Evolutionary conservation across 2,797 vertebrate genomes (phyloP).

Genomic region (Novumbra hubbsi): DNA sequence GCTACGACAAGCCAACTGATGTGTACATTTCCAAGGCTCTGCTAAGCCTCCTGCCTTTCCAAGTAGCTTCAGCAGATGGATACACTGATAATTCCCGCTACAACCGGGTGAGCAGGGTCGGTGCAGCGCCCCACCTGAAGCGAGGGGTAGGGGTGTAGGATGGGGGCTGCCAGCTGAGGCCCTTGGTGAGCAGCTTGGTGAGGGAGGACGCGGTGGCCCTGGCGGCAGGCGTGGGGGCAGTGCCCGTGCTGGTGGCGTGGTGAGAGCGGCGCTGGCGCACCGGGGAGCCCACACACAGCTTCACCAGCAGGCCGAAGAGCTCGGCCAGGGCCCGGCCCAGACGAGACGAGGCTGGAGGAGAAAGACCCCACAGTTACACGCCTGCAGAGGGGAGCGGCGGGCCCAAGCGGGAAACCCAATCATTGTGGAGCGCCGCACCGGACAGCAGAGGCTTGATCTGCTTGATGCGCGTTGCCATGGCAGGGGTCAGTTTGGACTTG

Average conservation of each 20-base stretch:
- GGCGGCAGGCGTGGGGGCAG: constrained; percentile 90
- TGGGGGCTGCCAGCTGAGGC: constrained; percentile 93
- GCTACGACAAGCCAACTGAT: too few relatives aligned
- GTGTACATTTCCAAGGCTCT: too few relatives aligned
- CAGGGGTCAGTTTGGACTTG: constrained; percentile 94
- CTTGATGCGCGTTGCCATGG: constrained; percentile 97
- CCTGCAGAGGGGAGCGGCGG: background rate
- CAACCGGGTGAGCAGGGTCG: too few relatives aligned
- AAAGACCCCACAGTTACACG: constrained; percentile 9
- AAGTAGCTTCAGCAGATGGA: too few relatives aligned
- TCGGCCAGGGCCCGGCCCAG: constrained; percentile 91
- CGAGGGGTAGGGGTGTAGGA: constrained; percentile 93
- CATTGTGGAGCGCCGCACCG: constrained; percentile 66
- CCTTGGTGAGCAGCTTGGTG: constrained; percentile 92
- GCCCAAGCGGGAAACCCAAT: too few relatives aligned
- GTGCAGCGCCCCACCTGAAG: constrained; percentile 76
- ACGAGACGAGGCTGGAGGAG: constrained; percentile 86
- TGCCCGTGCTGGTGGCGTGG: constrained; percentile 91
- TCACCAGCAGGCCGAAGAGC: constrained; percentile 91
- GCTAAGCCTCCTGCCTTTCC: too few relatives aligned
- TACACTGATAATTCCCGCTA: too few relatives aligned
- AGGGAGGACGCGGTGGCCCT: constrained; percentile 91
- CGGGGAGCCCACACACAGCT: constrained; percentile 94
- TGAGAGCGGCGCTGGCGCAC: constrained; percentile 92
- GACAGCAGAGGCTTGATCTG: constrained; percentile 95